Evolutionary conservation across 2,797 vertebrate genomes (phyloP).

Genomic region (Clarias fuscus): DNA sequence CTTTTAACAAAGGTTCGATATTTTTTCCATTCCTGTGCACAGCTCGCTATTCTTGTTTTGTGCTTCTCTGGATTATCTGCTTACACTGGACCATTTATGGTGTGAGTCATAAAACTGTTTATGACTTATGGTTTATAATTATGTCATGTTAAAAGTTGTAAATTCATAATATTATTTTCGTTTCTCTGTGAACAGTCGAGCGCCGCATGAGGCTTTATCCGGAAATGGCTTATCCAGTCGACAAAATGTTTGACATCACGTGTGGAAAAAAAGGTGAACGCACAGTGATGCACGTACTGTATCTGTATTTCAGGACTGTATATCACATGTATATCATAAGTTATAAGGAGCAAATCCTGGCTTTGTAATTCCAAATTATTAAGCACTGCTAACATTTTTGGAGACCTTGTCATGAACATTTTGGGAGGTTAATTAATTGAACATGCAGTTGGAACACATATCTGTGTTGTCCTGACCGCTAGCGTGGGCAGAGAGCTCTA

Average conservation of each 20-base stretch:
- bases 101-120: background rate
- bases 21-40: background rate
- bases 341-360: background rate
- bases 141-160: slow-evolving; percentile 11
- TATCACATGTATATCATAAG: background rate
- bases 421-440: slow-evolving; percentile 19
- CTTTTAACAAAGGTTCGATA: slow-evolving; percentile 12
- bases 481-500: slow-evolving; percentile 42
- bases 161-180: slow-evolving; percentile 41
- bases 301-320: background rate
- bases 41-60: background rate
- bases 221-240: slow-evolving; percentile 69
- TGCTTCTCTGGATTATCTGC: background rate
- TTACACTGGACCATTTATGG: background rate
- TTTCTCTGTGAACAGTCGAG: slow-evolving; percentile 76
- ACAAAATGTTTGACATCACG: slow-evolving; percentile 74
- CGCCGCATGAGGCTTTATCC: slow-evolving; percentile 75
- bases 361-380: background rate
- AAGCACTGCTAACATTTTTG: background rate
- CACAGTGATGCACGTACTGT: slow-evolving; percentile 41
- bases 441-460: background rate
- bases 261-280: slow-evolving; percentile 81
- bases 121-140: background rate
- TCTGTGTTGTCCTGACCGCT: slow-evolving; percentile 41
- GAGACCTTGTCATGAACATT: background rate